Conservation (phyloP, 2,113 vertebrate genomes). For the Rhipidura dahli region DNA sequence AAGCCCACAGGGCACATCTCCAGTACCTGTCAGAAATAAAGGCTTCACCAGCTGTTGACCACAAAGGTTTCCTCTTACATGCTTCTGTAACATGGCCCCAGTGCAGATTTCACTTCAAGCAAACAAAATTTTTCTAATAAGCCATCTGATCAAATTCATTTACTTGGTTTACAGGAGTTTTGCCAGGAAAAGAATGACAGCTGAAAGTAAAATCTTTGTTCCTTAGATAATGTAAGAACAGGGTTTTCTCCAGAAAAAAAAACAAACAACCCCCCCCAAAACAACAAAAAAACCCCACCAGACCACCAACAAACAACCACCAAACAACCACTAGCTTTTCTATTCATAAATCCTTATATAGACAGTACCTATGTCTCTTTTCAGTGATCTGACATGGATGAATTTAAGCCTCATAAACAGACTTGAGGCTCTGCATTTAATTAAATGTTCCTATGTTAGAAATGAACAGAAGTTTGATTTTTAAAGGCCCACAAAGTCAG, state of each 20-base stretch:
- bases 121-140: neutral
- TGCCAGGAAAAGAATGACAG: neutral
- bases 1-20: neutral
- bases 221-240: neutral
- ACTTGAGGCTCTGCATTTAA: neutral
- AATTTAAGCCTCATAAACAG: neutral
- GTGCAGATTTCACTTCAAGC: neutral
- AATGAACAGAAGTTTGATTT: neutral
- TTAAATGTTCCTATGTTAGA: neutral
- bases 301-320: neutral
- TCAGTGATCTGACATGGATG: neutral
- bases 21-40: constrained; percentile 35
- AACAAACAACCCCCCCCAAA: no score
- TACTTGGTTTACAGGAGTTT: neutral
- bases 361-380: neutral
- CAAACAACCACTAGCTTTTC: neutral
- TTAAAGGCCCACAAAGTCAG: neutral
- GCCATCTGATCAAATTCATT: neutral
- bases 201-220: neutral
- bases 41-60: neutral
- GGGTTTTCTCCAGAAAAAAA: neutral
- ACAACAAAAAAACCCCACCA: neutral
- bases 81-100: neutral
- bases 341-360: neutral
- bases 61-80: neutral